A percentile compares a stretch with the other conserved stretches of the same genome.
These are phyloP conservation scores for Celastrina argiolus DNA, from an alignment of 2,888 invertebrate species.

Conservation along the genomic window DNA sequence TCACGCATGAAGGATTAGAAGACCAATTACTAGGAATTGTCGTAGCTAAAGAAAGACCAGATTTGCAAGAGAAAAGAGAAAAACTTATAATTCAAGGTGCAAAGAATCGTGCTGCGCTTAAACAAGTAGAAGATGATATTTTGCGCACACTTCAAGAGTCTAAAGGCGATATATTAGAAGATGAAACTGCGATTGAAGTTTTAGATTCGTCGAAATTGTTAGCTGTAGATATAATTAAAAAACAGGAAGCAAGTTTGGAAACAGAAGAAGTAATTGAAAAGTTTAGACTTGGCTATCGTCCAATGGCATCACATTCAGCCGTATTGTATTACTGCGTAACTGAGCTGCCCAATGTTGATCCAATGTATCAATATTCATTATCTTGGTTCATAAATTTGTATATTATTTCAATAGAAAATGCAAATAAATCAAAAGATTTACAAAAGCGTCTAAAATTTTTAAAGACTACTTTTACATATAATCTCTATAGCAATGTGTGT, in stretches of 20 bases:
- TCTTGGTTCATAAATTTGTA: slow-evolving; percentile 92
- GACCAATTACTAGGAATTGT: slow-evolving; percentile 91
- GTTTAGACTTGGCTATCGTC: slow-evolving; percentile 84
- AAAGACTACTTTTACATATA: slow-evolving; percentile 86
- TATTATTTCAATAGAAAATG: slow-evolving; percentile 85
- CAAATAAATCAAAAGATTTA: slow-evolving; percentile 83
- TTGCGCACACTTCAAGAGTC: slow-evolving; percentile 88
- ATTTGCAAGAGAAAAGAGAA: slow-evolving; percentile 88
- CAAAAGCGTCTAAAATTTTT: slow-evolving; percentile 83
- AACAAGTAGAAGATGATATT: slow-evolving; percentile 93
- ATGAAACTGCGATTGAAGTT: slow-evolving; percentile 92
- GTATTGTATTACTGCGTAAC: slow-evolving; percentile 89
- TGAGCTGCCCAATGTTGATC: slow-evolving; percentile 89
- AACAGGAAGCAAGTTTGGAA: slow-evolving; percentile 86
- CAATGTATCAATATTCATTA: slow-evolving; percentile 93
- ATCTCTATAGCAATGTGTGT: slow-evolving; percentile 88
- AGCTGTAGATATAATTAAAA: slow-evolving; percentile 88
- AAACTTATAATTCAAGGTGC: slow-evolving; percentile 87
- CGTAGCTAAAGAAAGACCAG: slow-evolving; percentile 90
- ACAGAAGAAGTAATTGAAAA: slow-evolving; percentile 87
- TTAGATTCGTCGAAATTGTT: slow-evolving; percentile 90
- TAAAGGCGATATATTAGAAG: slow-evolving; percentile 93
- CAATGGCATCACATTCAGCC: slow-evolving; percentile 88
- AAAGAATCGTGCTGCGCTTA: slow-evolving; percentile 86
- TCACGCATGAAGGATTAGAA: slow-evolving; percentile 88